These are phyloP conservation scores for Mesembrinibis cayennensis DNA, from an alignment of 2,113 vertebrate genomes.

Conservation along the genomic window DNA sequence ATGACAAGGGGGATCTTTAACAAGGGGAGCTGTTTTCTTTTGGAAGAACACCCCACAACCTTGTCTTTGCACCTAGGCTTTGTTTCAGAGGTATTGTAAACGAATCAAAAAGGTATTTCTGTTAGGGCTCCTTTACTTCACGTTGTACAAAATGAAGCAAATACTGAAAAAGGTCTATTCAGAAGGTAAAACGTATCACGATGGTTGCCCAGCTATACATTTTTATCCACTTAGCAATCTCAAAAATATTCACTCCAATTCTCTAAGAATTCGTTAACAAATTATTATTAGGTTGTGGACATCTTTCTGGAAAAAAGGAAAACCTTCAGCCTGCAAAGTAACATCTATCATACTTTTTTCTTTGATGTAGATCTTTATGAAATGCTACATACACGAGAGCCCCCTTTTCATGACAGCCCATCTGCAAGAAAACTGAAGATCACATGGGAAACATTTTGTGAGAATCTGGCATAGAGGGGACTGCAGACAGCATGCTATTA, in stretches of 20 bases:
- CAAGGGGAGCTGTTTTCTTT: neutral
- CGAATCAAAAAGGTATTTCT: neutral
- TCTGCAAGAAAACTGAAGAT: neutral
- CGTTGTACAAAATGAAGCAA: neutral
- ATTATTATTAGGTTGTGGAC: neutral
- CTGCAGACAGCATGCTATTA: neutral
- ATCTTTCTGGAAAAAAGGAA: neutral
- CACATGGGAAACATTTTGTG: neutral
- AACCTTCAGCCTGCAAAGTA: neutral
- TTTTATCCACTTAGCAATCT: neutral
- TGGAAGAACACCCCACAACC: neutral
- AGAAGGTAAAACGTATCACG: neutral
- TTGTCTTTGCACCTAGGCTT: neutral
- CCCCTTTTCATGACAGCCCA: neutral
- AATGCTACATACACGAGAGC: neutral
- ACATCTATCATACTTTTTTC: neutral
- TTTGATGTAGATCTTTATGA: neutral
- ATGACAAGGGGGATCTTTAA: neutral
- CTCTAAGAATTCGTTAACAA: neutral
- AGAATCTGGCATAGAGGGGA: neutral
- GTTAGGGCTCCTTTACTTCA: neutral
- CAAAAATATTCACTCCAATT: neutral
- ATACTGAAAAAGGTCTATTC: neutral
- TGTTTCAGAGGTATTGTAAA: neutral
- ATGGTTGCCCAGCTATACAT: neutral